Evolutionary conservation across 64 coral and sea anemone genomes (phyloP), one percentile per base, ranked within the genome.

Genomic region (Pachyseris speciosa): DNA sequence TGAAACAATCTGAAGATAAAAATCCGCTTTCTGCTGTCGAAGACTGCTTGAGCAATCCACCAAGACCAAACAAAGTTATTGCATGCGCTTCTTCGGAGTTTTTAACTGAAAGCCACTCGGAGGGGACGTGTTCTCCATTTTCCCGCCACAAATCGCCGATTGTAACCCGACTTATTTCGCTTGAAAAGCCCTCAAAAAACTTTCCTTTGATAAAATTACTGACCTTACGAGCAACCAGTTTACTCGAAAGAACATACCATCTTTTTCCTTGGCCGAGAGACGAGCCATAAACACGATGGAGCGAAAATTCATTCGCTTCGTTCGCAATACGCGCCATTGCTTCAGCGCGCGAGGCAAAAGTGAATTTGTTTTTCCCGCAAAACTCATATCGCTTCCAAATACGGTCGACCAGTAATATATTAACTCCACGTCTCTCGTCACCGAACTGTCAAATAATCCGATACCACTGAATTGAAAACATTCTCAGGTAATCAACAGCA

Each of bases 101-200:
- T 4, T 43, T 53, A 37, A 44, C 27, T 15, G 34, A 33, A 77
- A 89, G 77, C 86, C 51, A 89, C 22, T 89, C 70, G 5, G 44
- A 36, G 1, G 29, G 37, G 38, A 75, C 53, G 73, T 39, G 57
- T 19, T 89, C 51, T 16, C 86, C 48, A 49, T 89, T 75, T 89
- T 89, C 30, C 49, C 69, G 43, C 85, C 69, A 88, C 43, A 88
- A 38, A 75, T 88, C 85, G 26, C 51, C 16, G 9, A 75, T 49
- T 74, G 20, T 20, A 75, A 75, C 51, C 5, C 55, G 16, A 28
- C 48, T 37, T 16, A 88, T 88, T 75, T 88, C 34, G 49, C 33
- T 74, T 22, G 47, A 69, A 74, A 88, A 75, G 32, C 25, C 26
- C 69, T 58, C 67, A 75, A 88, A 88, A 88, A 75, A 74, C 38